Conservation (phyloP, 2,797 vertebrate species). For the Melanotaenia parkinsoni region DNA sequence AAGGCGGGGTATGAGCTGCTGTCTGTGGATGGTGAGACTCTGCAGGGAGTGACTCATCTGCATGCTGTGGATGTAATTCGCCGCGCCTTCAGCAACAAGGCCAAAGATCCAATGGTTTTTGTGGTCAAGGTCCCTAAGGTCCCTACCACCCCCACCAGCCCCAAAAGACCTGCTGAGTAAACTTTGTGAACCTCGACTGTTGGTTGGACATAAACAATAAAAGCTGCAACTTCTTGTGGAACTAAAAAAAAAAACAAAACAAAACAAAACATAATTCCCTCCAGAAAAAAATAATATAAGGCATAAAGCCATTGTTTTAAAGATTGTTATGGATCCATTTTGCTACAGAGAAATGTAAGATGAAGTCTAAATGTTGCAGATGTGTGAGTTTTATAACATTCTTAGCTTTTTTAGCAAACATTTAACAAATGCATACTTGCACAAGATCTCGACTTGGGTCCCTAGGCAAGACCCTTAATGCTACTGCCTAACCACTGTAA, state of each 20-base stretch:
- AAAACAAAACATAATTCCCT: slow-evolving; percentile 16
- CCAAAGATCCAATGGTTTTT: slow-evolving; percentile 93
- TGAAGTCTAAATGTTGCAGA: slow-evolving; percentile 29
- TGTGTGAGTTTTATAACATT: slow-evolving; percentile 49
- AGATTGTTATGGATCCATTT: slow-evolving; percentile 34
- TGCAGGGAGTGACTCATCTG: slow-evolving; percentile 93
- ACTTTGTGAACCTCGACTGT: slow-evolving; percentile 35
- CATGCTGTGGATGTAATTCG: slow-evolving; percentile 93
- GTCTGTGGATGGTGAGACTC: slow-evolving; percentile 90
- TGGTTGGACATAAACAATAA: slow-evolving; percentile 41
- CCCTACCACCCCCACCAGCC: slow-evolving; percentile 22
- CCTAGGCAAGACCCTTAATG: too few relatives aligned
- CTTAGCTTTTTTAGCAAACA: slow-evolving; percentile 38
- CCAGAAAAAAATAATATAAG: slow-evolving; percentile 21
- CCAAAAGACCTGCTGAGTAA: slow-evolving; percentile 63
- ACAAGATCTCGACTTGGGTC: slow-evolving; percentile 8
- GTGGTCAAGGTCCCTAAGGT: slow-evolving; percentile 88
- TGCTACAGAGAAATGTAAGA: slow-evolving; percentile 33
- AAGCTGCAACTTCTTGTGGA: slow-evolving; percentile 29
- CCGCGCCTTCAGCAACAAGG: slow-evolving; percentile 92
- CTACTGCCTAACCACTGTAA: too few relatives aligned
- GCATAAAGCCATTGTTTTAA: slow-evolving; percentile 3
- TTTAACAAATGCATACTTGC: slow-evolving; percentile 30
- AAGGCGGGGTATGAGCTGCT: slow-evolving; percentile 93
- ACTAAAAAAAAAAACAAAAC: slow-evolving; percentile 14